Base-by-base conservation (phyloP, 2,113 vertebrate genomes). In the Gymnorhina tibicen region DNA sequence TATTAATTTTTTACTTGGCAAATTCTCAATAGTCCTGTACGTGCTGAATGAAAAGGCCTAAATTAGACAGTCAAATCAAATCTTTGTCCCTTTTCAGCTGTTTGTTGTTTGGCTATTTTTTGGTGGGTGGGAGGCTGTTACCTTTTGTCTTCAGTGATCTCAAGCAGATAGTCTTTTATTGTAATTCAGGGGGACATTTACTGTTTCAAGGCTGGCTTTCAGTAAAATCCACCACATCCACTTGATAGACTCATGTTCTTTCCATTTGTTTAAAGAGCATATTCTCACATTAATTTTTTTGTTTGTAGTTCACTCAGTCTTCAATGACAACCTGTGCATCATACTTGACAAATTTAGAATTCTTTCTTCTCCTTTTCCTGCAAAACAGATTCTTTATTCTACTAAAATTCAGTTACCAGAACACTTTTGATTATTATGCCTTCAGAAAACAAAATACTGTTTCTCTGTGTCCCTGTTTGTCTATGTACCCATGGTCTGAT, bases 91-190 rank as follows among this genome's bases (percentile, higher is more conserved):
- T 55, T 47, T 81, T 47, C 47, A 67, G 19, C 4, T 77, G 4
- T 11, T 53, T 42, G 16, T 26, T 52, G 6, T 35, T n/a, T 59
- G 13, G 3, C 5, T 1, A 21, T 44, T 6, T 74, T 55, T 22
- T 4, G 2, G 3, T 1, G 4, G 6, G 2, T 14, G 3, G 11
- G 8, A 35, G 0, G 4, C 17, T 18, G 6, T 56, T 76, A 19
- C 5, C 32, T 64, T 50, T 35, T 47, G 7, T 53, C 5, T 14
- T 58, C 28, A 33, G 18, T 42, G 7, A 27, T 79, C 21, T 44
- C 47, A 79, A 67, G 32, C 3, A 74, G 24, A 5, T 12, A 21
- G 17, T 28, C 5, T 70, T 69, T 80, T 35, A 32, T 44, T n/a
- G 49, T 32, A 66, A 13, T 67, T 62, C 19, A 74, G 26, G 5